These are phyloP conservation scores for Candoia aspera DNA, from an alignment of 2,113 vertebrate species.

Conservation along the genomic window DNA sequence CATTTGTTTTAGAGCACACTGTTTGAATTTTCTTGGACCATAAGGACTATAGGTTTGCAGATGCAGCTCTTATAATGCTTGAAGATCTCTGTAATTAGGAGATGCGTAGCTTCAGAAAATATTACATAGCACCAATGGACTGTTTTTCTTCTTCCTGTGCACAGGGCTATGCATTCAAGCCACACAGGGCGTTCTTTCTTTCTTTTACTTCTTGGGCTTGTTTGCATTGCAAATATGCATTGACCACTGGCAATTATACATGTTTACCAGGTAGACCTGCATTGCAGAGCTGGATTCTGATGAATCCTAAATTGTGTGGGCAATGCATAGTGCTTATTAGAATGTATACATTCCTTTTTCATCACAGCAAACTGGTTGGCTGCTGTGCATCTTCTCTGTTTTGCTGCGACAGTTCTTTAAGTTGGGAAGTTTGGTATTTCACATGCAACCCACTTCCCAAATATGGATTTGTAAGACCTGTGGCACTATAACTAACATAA, in stretches of 20 bases:
- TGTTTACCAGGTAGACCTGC: constrained; percentile 2
- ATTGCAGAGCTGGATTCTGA: constrained; percentile 5
- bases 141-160: neutral
- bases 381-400: neutral
- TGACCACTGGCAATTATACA: neutral
- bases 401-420: neutral
- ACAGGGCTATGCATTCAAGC: neutral
- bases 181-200: constrained; percentile 1
- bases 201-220: neutral
- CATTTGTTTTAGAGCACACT: neutral
- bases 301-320: neutral
- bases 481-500: neutral
- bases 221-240: constrained; percentile 19
- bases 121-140: neutral
- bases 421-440: neutral
- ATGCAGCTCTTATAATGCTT: neutral
- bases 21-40: neutral
- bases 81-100: neutral
- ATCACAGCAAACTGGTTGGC: neutral
- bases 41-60: neutral
- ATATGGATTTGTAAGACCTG: neutral
- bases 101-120: neutral
- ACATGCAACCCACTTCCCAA: neutral
- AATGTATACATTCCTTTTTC: neutral
- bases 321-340: no score